Evolutionary conservation across 2,888 invertebrate genomes (phyloP).

Genomic region (Cyclophora punctaria): DNA sequence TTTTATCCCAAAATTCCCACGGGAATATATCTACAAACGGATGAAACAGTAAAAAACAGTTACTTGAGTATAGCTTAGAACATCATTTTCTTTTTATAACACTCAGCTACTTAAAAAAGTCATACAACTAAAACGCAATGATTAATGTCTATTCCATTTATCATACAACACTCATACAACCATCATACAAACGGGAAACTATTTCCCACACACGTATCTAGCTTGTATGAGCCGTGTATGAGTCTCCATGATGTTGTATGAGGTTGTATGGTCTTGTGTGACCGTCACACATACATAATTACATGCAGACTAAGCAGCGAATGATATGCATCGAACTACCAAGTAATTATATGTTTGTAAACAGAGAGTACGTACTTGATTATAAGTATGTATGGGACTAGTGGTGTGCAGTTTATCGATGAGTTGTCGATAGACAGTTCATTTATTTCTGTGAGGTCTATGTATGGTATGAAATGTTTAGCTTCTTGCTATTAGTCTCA

Average conservation of each 20-base stretch:
- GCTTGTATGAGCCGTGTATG: conserved; percentile 2
- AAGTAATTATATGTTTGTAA: conserved; percentile 74
- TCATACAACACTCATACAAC: no score
- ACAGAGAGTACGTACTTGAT: conserved; percentile 43
- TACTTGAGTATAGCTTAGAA: no score
- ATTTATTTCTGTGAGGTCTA: no score
- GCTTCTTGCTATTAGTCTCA: no score
- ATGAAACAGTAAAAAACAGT: no score
- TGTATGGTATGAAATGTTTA: no score
- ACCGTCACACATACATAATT: conserved; percentile 15
- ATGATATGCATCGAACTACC: conserved; percentile 72
- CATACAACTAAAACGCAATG: no score
- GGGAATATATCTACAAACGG: no score
- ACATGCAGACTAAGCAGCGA: conserved; percentile 27
- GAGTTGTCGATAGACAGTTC: conserved; percentile 15
- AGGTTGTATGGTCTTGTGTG: not conserved
- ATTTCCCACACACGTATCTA: conserved; percentile 7
- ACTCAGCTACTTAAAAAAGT: no score
- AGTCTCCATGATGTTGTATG: not conserved
- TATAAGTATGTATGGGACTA: conserved; percentile 26
- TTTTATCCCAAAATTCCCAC: no score
- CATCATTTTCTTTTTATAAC: no score
- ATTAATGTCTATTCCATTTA: no score
- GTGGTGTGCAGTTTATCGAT: conserved; percentile 32
- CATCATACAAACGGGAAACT: not conserved